A percentile compares a stretch with the other conserved stretches of the same genome.
Conservation (phyloP, 1,140 invertebrate genomes). For the Luehdorfia chinensis region DNA sequence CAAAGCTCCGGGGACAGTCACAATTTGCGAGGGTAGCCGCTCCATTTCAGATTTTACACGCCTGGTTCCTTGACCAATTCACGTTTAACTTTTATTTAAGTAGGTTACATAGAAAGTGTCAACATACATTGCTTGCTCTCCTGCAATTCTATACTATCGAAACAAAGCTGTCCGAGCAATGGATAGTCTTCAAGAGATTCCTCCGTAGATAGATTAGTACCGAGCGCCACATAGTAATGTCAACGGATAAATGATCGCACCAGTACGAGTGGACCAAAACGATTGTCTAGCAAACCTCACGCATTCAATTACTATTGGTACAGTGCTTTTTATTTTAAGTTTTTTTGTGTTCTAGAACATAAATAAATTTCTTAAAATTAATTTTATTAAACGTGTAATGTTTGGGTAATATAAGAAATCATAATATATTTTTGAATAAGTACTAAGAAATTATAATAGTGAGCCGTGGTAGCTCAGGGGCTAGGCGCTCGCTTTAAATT, state of each 20-base stretch:
- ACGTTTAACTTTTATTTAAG: constrained; percentile 16
- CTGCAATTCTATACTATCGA: not conserved
- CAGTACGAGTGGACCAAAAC: constrained; percentile 37
- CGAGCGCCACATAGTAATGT: constrained; percentile 9
- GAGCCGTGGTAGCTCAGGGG: too few species aligned
- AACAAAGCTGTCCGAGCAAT: constrained; percentile 4
- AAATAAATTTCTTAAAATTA: too few species aligned
- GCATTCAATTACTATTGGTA: constrained; percentile 65
- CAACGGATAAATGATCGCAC: constrained; percentile 45
- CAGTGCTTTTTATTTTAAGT: too few species aligned
- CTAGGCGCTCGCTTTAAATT: too few species aligned
- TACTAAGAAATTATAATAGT: too few species aligned
- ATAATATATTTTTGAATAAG: too few species aligned
- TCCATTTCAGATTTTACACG: constrained; percentile 59
- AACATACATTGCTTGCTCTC: constrained; percentile 20
- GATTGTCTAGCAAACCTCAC: constrained; percentile 64
- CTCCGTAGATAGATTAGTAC: not conserved
- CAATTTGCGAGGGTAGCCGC: constrained; percentile 52
- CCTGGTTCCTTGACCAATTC: constrained; percentile 34
- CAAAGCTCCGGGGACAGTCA: constrained; percentile 42
- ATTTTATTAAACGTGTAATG: too few species aligned
- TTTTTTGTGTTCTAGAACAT: too few species aligned
- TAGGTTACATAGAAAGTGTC: not conserved
- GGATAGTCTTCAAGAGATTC: not conserved
- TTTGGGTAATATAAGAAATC: too few species aligned